Evolutionary conservation across 2,797 vertebrate genomes (phyloP), one percentile per base, ranked within the genome.

Genomic region (Micrastur ruficollis): DNA sequence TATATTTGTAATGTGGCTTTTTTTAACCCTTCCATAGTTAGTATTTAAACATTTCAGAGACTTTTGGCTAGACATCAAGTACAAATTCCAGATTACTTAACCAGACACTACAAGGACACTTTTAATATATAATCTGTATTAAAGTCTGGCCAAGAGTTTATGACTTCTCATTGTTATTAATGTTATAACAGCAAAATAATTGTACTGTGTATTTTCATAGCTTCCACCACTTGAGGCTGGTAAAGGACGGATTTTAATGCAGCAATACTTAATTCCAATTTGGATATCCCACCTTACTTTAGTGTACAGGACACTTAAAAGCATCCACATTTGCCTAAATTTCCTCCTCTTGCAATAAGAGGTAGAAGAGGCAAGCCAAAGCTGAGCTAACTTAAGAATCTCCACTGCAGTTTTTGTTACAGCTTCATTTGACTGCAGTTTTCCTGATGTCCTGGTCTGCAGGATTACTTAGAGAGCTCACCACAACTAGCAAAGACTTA

Each of bases 1-100:
- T 13, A 66, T 85, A 46, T 85, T 93, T 96, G 83, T 95, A 74
- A 93, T 92, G 91, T 88, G 75, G 76, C 27, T 92, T 91, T 94
- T 73, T 91, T 96, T 81, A 91, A 97, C 76, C 72, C 81, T 93
- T 97, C n/a, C 47, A 53, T 36, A 56, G 53, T 92, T 81, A 90
- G 75, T 42, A 65, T 40, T 96, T 71, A 72, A 88, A 68, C 38
- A 40, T 86, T 61, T 72, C 20, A 31, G 71, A 90, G 17, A 19
- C 44, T 82, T 32, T 76, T 81, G n/a, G 50, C 40, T 46, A 36
- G 15, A 68, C 3, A 31, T 83, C 23, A 2, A 2, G 7, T 49
- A 5, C 18, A 70, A 85, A 59, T 52, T 52, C 13, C 67, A 85
- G 17, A 52, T 83, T 63, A 65, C 22, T 40, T 38, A 73, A 74